Evolutionary conservation across 2,113 vertebrate species (phyloP), one percentile per base, ranked within the genome.

Genomic region (Trichechus manatus): DNA sequence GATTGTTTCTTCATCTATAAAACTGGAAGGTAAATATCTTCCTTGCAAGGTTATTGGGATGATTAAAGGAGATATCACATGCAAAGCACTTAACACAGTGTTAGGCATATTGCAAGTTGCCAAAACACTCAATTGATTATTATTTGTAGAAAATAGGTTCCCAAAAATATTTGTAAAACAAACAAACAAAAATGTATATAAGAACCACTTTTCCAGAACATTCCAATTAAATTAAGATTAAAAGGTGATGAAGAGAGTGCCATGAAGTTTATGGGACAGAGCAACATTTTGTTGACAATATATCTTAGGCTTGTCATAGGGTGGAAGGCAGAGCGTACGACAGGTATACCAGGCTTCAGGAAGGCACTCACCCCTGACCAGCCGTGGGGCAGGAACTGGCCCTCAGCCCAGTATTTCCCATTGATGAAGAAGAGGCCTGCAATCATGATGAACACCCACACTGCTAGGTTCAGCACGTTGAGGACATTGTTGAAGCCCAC

Each of bases 401-500:
- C 99, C 64, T 99, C 98, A 10, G 99, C 98, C 99, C 99, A 99
- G 98, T 99, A 99, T 93, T 98, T 98, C 61, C 98, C 98, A 4
- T 99, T 99, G 96, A 99, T 89, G 78, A 99, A 99, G 98, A 99
- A 99, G 93, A 99, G 99, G 19, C 99, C 99, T 0, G 99, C 99
- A 3, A 99, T 98, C 98, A 99, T 99, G 97, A 99, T 99, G 98
- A 99, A 99, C 95, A 99, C 97, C 99, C 99, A 99, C 33, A 99
- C 99, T 7, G 98, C 98, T 98, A 99, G 95, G 97, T 99, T 99
- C 89, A 99, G 98, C 82, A 99, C 97, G 0, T 99, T 99, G 78
- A 99, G 99, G 83, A 99, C 96, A 0, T 99, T 99, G 98, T 99
- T 99, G 98, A 99, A 98, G 23, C 99, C 99, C 97, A 99, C 99